These are phyloP conservation scores for Callyntrura guangdongensis DNA, from an alignment of 2,888 invertebrate genomes.

Conservation along the genomic window DNA sequence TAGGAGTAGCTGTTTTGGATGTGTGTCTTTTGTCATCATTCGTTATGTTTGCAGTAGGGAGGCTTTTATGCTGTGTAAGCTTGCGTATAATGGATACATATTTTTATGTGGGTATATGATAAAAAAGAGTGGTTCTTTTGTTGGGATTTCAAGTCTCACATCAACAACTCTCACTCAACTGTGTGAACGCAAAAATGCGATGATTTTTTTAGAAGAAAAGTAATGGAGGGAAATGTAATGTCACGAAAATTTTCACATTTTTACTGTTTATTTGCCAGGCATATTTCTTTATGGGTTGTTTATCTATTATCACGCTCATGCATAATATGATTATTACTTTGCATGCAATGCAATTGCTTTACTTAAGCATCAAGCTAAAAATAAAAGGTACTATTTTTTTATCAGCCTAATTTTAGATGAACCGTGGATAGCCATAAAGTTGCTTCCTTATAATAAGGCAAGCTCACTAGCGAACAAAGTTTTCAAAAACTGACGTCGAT, in stretches of 20 bases:
- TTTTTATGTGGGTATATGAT: not conserved
- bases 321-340: slow-evolving; percentile 21
- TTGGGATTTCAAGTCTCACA: slow-evolving; percentile 9
- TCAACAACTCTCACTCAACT: slow-evolving; percentile 54
- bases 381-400: not conserved
- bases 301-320: slow-evolving; percentile 2
- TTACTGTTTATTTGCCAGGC: not conserved
- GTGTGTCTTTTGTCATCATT: slow-evolving; percentile 68
- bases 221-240: slow-evolving; percentile 66
- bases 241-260: slow-evolving; percentile 66
- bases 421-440: no score
- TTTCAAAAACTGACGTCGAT: not conserved
- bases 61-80: not conserved
- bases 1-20: slow-evolving; percentile 59
- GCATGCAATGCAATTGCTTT: not conserved
- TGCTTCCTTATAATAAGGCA: not conserved
- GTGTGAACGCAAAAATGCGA: slow-evolving; percentile 69
- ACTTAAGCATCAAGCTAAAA: not conserved
- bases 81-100: not conserved
- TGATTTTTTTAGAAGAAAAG: slow-evolving; percentile 61
- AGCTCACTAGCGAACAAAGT: not conserved
- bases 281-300: not conserved
- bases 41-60: not conserved
- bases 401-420: not conserved
- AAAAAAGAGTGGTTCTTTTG: not conserved